Evolutionary conservation across 23 tunicate species (phyloP), one percentile per base, ranked within the genome.

Genomic region (Ciona savignyi): DNA sequence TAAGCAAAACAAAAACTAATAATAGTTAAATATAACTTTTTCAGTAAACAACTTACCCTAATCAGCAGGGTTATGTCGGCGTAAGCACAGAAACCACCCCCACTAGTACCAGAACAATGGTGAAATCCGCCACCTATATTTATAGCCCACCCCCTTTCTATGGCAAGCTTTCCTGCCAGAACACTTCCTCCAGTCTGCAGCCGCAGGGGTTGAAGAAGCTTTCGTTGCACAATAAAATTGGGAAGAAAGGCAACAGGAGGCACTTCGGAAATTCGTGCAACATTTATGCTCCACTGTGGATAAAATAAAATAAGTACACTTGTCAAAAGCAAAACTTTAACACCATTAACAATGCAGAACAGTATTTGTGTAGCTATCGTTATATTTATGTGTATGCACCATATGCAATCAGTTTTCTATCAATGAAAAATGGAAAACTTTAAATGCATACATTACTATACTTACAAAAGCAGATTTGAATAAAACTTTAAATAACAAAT

Each of bases 81-180:
- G 73, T 74, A 90, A 9, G 83, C 97, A 79, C 97, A 90, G 70
- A 90, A 90, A 3, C 97, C 97, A 21, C 97, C 97, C 15, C 97
- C 97, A 28, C 49, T 74, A 2, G 66, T 67, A 1, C 75, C 63
- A 4, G 82, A 74, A 74, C 90, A 83, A 75, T 90, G 97, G 81
- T 90, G 97, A 72, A 90, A 90, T 1, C 97, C 97, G 30, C 97
- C 97, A 28, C 97, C 97, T 64, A 90, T 79, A 49, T 90, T 90
- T 6, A 90, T 70, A 2, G 90, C 82, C 97, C 97, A 90, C 0
- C 97, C 97, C 11, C 71, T 25, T 30, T 75, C 78, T 65, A 90
- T 66, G 28, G 97, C 97, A 2, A 90, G 67, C 32, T 79, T 73
- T 0, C 97, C 97, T n/a, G 90, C 90, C 48, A 74, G 25, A 22